Evolutionary conservation across 2,797 vertebrate species (phyloP), one percentile per base, ranked within the genome.

Genomic region (Acanthurus lineatus): DNA sequence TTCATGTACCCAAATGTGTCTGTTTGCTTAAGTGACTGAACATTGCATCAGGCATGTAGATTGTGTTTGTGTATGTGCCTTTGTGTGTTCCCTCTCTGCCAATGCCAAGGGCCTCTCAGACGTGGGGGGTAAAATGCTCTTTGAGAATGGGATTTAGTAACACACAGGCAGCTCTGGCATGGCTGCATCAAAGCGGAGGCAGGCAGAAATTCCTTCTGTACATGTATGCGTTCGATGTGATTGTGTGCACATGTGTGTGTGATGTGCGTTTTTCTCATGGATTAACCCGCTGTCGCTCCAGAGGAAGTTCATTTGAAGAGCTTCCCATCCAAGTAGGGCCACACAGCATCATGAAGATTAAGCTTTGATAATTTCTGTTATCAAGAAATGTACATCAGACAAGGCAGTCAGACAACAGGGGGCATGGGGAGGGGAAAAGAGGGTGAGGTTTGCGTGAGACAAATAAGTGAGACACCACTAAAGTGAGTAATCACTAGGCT

Each of bases 91-190:
- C 49, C 71, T 87, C 81, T 72, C 63, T 85, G 73, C 83, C 87
- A 89, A 88, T 87, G 83, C 90, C 90, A 82, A 81, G 77, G 88
- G 92, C 84, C 90, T 90, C 76, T 85, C 75, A 91, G 79, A 93
- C 73, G 62, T 78, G 80, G 92, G 89, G 91, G 93, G 91, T 89
- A 90, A 92, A 93, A 86, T 20, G 69, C 78, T 92, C 89, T 90
- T 91, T 90, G 92, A 93, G 90, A 94, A 94, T 89, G 85, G 83
- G 93, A 93, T 94, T 95, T 93, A 88, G 86, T 83, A 88, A 91
- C 85, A 89, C 91, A 88, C 82, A 91, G 77, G 88, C 77, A 20
- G 83, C 80, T 86, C 82, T 84, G 88, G 87, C 85, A 88, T 69
- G 62, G 73, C 77, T 83, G 89, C 89, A 91, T 92, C 88, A 93